phyloP scores from a whole-genome alignment of 2,113 vertebrate genomes.

The Pimephales promelas region DNA sequence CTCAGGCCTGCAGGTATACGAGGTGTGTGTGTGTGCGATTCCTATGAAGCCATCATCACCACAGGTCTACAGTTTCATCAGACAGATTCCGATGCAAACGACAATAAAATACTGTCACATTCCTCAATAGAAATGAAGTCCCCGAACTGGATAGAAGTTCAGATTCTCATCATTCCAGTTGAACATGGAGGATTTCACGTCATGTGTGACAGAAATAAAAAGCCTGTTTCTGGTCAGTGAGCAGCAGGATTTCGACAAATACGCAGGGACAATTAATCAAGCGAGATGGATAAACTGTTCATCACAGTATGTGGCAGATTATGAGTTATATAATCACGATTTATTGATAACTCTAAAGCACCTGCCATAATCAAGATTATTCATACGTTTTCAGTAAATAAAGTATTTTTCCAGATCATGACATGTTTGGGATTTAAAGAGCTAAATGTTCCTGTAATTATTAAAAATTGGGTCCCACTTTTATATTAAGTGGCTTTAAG shows the following conservation, averaged over 20 bases:
- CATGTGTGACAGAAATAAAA: not conserved
- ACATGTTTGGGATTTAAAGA: not conserved
- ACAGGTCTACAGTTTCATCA: not conserved
- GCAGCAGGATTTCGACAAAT: slow-evolving; percentile 16
- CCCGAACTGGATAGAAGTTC: not conserved
- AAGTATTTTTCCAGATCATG: not conserved
- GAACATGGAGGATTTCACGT: not conserved
- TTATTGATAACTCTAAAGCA: slow-evolving; percentile 8
- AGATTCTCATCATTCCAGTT: not conserved
- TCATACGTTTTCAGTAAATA: not conserved
- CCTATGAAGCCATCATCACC: not conserved
- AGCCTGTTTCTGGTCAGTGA: slow-evolving; percentile 15
- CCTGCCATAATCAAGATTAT: not conserved
- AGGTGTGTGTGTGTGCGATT: slow-evolving; percentile 3
- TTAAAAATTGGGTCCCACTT: not conserved
- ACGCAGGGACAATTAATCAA: slow-evolving; percentile 29
- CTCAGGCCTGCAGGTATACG: not conserved
- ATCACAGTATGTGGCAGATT: not conserved
- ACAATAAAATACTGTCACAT: not conserved
- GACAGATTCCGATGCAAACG: slow-evolving; percentile 29
- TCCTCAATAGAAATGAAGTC: not conserved
- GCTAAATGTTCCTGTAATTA: not conserved
- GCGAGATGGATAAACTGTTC: not conserved
- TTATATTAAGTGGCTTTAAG: too few relatives aligned
- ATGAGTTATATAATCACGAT: slow-evolving; percentile 24